phyloP scores from a whole-genome alignment of 1,140 invertebrate genomes.

The Dendrolimus punctatus region DNA sequence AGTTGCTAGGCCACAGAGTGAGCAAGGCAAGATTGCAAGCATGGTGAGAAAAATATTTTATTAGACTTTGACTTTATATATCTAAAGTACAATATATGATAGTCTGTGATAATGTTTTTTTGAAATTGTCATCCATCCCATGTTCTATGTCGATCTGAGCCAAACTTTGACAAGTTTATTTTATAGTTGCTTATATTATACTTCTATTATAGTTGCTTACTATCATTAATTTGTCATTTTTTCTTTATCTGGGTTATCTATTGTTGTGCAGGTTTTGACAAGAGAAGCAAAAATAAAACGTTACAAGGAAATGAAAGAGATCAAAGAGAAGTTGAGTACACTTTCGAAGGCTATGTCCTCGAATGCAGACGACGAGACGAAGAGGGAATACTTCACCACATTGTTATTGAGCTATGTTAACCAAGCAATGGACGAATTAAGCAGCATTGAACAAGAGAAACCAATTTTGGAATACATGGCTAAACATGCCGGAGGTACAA shows the following conservation, averaged over 20 bases:
- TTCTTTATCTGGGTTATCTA: slow-evolving; percentile 1
- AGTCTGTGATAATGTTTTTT: no score
- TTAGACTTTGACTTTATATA: no score
- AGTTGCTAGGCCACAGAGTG: slow-evolving; percentile 31
- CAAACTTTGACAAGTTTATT: no score
- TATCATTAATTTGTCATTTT: slow-evolving; percentile 2
- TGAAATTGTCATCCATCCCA: no score
- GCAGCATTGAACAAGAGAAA: slow-evolving; percentile 81
- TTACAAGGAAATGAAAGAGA: slow-evolving; percentile 85
- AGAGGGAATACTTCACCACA: slow-evolving; percentile 87
- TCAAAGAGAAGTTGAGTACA: slow-evolving; percentile 79
- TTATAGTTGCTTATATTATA: no score
- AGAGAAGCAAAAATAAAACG: slow-evolving; percentile 80
- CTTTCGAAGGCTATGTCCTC: slow-evolving; percentile 77
- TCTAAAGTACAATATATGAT: no score
- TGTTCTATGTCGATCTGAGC: no score
- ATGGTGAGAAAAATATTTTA: slow-evolving; percentile 28
- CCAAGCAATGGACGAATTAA: slow-evolving; percentile 85
- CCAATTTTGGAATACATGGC: slow-evolving; percentile 82
- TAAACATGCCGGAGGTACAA: slow-evolving; percentile 62
- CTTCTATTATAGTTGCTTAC: background rate
- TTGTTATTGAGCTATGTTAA: slow-evolving; percentile 84
- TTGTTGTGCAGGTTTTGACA: slow-evolving; percentile 43
- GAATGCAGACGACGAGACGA: slow-evolving; percentile 84
- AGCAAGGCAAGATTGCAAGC: slow-evolving; percentile 46